Evolutionary conservation across 2,888 invertebrate genomes (phyloP).

Genomic region (Sycophila texana): DNA sequence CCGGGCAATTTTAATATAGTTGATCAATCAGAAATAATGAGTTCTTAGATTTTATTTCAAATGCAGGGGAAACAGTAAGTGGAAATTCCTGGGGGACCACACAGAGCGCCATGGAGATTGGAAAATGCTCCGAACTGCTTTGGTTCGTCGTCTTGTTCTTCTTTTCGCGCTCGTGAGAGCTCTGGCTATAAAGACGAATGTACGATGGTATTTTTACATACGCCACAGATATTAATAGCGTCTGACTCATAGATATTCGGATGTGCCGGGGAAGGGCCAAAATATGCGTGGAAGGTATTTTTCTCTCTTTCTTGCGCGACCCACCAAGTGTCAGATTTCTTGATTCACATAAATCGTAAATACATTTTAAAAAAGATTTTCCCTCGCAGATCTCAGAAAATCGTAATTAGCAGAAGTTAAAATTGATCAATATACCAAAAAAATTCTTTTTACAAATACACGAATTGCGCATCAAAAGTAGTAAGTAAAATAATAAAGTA

Average conservation of each 20-base stretch:
- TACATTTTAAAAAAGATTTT: too few relatives aligned
- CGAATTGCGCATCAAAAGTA: not conserved
- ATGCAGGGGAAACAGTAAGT: not conserved
- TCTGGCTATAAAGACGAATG: conserved; percentile 67
- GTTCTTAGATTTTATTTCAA: too few relatives aligned
- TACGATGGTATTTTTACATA: conserved; percentile 71
- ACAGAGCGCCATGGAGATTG: conserved; percentile 38
- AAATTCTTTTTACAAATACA: not conserved
- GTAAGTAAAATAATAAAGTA: conserved; percentile 10
- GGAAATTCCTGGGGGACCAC: conserved; percentile 41
- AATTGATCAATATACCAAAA: not conserved
- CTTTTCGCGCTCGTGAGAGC: conserved; percentile 56
- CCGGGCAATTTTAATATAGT: too few relatives aligned
- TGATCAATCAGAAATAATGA: too few relatives aligned
- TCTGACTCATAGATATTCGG: conserved; percentile 56
- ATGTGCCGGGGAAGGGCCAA: conserved; percentile 35
- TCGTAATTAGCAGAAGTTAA: too few relatives aligned
- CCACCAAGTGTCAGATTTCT: conserved; percentile 49
- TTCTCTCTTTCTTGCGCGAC: not conserved
- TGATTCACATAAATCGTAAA: not conserved
- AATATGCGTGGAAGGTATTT: conserved; percentile 46
- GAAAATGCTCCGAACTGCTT: conserved; percentile 33
- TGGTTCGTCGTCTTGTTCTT: conserved; percentile 49
- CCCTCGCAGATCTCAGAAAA: too few relatives aligned
- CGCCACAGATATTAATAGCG: conserved; percentile 62